phyloP scores from a whole-genome alignment of 2,888 invertebrate genomes.

The Thecocarcelia acutangulata region DNA sequence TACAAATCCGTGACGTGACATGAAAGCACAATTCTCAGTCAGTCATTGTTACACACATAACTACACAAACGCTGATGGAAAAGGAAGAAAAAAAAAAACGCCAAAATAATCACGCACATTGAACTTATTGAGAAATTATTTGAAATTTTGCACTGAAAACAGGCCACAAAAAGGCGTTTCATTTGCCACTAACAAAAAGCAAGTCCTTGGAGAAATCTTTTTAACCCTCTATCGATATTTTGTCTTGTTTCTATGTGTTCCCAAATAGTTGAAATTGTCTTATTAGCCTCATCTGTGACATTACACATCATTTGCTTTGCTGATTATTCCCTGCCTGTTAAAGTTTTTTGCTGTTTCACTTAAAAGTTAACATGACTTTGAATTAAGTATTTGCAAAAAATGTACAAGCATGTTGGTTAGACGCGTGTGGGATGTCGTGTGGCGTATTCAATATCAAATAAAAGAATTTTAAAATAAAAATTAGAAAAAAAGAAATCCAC shows the following conservation, averaged over 20 bases:
- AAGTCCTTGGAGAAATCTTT: constrained; percentile 64
- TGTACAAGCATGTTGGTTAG: constrained; percentile 71
- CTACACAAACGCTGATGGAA: background rate
- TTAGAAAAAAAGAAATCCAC: constrained; percentile 73
- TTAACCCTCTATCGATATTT: constrained; percentile 29
- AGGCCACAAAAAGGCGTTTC: constrained; percentile 68
- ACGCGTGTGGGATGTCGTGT: constrained; percentile 80
- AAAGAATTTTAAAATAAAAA: constrained; percentile 11
- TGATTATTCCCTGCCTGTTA: background rate
- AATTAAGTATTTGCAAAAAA: constrained; percentile 45
- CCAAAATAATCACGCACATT: constrained; percentile 53
- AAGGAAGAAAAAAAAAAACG: background rate
- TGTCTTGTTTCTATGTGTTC: constrained; percentile 29
- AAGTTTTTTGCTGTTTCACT: background rate
- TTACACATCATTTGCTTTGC: constrained; percentile 58
- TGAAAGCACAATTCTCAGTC: constrained; percentile 53
- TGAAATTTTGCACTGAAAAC: constrained; percentile 33
- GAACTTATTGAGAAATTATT: constrained; percentile 52
- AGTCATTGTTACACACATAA: background rate
- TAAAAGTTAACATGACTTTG: constrained; percentile 43
- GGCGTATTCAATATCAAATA: constrained; percentile 77
- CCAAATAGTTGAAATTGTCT: constrained; percentile 33
- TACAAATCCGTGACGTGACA: constrained; percentile 63
- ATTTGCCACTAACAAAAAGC: constrained; percentile 57
- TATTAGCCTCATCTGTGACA: constrained; percentile 68